phyloP scores from a whole-genome alignment of 2,888 invertebrate genomes.

The Itoplectis maculator region DNA sequence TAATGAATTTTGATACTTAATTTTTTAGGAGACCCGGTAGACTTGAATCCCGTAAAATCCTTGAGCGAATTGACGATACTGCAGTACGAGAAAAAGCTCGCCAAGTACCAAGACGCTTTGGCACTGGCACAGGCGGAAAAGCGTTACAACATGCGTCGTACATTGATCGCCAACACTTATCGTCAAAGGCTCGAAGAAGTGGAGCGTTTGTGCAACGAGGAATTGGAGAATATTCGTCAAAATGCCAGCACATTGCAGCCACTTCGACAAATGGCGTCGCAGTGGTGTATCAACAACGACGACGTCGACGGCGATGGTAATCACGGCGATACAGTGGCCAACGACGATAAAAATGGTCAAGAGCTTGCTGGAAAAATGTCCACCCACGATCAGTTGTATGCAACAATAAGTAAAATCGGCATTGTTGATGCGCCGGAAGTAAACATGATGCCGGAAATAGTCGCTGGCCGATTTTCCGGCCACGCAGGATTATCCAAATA shows the following conservation, averaged over 20 bases:
- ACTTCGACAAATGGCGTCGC: slow-evolving; percentile 81
- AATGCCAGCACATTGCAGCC: slow-evolving; percentile 82
- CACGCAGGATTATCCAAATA: slow-evolving; percentile 52
- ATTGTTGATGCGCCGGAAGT: slow-evolving; percentile 72
- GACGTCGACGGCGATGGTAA: slow-evolving; percentile 61
- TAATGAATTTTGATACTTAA: too few relatives aligned
- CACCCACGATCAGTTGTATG: slow-evolving; percentile 15
- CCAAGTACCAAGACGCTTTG: slow-evolving; percentile 79
- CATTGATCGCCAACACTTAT: slow-evolving; percentile 82
- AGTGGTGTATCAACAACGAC: slow-evolving; percentile 77
- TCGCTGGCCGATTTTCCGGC: slow-evolving; percentile 69
- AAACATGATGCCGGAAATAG: slow-evolving; percentile 74
- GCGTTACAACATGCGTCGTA: slow-evolving; percentile 79
- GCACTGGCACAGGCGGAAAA: slow-evolving; percentile 79
- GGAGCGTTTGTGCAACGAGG: slow-evolving; percentile 84
- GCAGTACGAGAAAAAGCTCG: slow-evolving; percentile 79
- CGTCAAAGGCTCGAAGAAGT: slow-evolving; percentile 82
- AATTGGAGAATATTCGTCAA: slow-evolving; percentile 82
- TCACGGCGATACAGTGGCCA: slow-evolving; percentile 66
- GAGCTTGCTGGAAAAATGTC: background rate
- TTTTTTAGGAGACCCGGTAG: slow-evolving; percentile 66
- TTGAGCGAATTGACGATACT: slow-evolving; percentile 74
- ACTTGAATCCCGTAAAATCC: slow-evolving; percentile 71
- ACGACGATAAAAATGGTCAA: slow-evolving; percentile 38
- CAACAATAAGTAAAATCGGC: slow-evolving; percentile 33